phyloP scores from a whole-genome alignment of 2,797 vertebrate species.

The Rhabdophis nuchalis region DNA sequence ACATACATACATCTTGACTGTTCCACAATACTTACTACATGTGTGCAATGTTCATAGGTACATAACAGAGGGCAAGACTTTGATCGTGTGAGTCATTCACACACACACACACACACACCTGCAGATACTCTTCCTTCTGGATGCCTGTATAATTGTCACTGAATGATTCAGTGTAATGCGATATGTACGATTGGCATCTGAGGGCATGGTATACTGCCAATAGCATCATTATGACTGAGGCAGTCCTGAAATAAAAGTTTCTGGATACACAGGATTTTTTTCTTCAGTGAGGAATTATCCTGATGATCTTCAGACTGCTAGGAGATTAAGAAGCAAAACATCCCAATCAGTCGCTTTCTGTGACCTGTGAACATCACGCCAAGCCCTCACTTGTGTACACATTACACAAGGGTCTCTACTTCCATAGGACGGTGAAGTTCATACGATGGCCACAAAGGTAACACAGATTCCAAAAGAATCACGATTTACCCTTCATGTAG shows the following conservation, averaged over 20 bases:
- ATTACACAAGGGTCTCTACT: background rate
- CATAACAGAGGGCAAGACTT: background rate
- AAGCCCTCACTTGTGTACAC: background rate
- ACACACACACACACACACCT: background rate
- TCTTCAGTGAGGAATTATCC: background rate
- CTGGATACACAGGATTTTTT: background rate
- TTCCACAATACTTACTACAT: background rate
- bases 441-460: background rate
- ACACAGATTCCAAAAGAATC: background rate
- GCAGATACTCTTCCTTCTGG: background rate
- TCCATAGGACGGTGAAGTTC: background rate
- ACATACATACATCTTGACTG: background rate
- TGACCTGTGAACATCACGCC: background rate
- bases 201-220: background rate
- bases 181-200: background rate
- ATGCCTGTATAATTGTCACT: background rate
- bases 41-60: background rate
- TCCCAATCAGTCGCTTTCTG: background rate
- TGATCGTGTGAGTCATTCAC: background rate
- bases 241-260: background rate
- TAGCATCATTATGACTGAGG: background rate
- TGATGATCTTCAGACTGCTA: background rate
- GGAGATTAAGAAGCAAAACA: background rate
- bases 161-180: background rate
- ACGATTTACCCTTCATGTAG: background rate